A percentile compares a stretch with the other conserved stretches of the same genome.
Evolutionary conservation across 2,797 vertebrate genomes (phyloP).

Genomic region (Eulemur albifrons): DNA sequence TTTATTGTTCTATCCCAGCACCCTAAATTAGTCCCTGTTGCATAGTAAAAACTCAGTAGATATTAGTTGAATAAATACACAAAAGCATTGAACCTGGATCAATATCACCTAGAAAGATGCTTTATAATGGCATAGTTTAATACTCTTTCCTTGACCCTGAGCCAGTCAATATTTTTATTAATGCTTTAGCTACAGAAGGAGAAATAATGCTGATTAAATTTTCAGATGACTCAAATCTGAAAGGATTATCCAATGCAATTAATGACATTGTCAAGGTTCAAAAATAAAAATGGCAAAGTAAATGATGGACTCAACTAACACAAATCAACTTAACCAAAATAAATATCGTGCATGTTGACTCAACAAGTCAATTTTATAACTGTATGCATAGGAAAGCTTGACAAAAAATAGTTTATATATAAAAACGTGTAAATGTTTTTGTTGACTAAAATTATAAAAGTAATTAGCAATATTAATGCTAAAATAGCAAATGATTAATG

Average conservation of each 20-base stretch:
- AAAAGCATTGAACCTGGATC: not conserved
- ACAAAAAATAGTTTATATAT: not conserved
- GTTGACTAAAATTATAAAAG: not conserved
- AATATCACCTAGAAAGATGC: constrained; percentile 15
- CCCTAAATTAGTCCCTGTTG: not conserved
- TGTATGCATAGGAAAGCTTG: not conserved
- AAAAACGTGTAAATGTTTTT: constrained; percentile 13
- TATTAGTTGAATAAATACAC: constrained; percentile 21
- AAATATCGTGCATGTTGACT: not conserved
- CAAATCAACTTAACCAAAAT: constrained; percentile 37
- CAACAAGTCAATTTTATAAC: not conserved
- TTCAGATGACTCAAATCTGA: constrained; percentile 17
- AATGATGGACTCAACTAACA: not conserved
- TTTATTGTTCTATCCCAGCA: not conserved
- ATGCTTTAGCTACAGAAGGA: not conserved
- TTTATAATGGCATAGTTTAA: not conserved
- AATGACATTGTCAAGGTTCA: constrained; percentile 4
- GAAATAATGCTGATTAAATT: constrained; percentile 38
- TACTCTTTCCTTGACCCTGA: not conserved
- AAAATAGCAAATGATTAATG: constrained; percentile 12
- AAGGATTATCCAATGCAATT: not conserved
- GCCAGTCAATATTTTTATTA: constrained; percentile 9
- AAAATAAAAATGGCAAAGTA: constrained; percentile 26
- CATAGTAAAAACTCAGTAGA: constrained; percentile 18
- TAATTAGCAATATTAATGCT: not conserved